Conservation (phyloP, 1,140 invertebrate species). For the Zaprionus vittiger region DNA sequence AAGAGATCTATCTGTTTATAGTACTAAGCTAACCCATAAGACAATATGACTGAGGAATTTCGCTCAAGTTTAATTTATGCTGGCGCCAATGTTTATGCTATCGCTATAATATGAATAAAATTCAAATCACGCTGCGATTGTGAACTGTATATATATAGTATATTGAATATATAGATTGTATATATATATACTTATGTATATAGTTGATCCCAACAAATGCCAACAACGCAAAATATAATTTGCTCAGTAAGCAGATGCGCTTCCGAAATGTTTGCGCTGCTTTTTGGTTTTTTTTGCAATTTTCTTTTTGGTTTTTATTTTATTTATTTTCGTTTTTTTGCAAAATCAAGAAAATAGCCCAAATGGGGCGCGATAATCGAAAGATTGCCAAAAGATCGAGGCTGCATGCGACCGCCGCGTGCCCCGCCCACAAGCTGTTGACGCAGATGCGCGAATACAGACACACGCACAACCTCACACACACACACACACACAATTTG, state of each 20-base stretch:
- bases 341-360: slow-evolving; percentile 53
- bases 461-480: slow-evolving; percentile 35
- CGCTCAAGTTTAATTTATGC: not conserved
- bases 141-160: slow-evolving; percentile 1
- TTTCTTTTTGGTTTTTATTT: slow-evolving; percentile 22
- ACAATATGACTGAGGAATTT: not conserved
- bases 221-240: slow-evolving; percentile 79
- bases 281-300: slow-evolving; percentile 36
- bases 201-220: slow-evolving; percentile 55
- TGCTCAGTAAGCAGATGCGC: slow-evolving; percentile 50
- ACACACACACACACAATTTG: slow-evolving; percentile 7
- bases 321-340: slow-evolving; percentile 16
- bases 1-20: slow-evolving; percentile 7
- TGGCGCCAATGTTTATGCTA: slow-evolving; percentile 21
- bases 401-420: slow-evolving; percentile 67
- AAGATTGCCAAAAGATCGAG: slow-evolving; percentile 46
- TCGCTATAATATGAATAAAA: slow-evolving; percentile 14
- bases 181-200: slow-evolving; percentile 11
- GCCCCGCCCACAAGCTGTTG: slow-evolving; percentile 59
- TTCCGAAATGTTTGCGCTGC: slow-evolving; percentile 45
- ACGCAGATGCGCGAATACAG: slow-evolving; percentile 55
- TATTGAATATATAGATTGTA: slow-evolving; percentile 10
- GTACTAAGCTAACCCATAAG: slow-evolving; percentile 23
- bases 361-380: slow-evolving; percentile 55
- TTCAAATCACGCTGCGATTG: slow-evolving; percentile 14